Evolutionary conservation across 2,888 invertebrate genomes (phyloP).

Genomic region (Polydrusus pterygomalis): DNA sequence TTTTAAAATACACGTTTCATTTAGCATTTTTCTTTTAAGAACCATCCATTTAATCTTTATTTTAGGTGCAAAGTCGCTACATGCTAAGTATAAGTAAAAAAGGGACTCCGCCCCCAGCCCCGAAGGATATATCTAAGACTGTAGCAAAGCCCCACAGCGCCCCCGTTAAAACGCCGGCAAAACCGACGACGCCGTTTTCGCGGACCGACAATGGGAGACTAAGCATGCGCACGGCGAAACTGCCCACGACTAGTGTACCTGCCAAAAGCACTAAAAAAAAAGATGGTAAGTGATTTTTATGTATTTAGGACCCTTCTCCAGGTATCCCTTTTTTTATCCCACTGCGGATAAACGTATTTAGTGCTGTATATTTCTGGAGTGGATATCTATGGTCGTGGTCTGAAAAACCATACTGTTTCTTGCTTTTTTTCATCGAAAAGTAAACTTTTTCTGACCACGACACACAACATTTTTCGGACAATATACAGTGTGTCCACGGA

Average conservation of each 20-base stretch:
- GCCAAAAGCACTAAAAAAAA: slow-evolving; percentile 65
- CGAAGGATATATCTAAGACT: slow-evolving; percentile 39
- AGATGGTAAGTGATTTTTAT: slow-evolving; percentile 56
- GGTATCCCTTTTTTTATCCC: no score
- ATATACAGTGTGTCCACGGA: no score
- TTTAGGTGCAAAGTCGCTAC: slow-evolving; percentile 69
- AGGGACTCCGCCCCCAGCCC: slow-evolving; percentile 54
- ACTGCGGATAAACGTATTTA: no score
- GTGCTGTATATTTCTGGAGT: no score
- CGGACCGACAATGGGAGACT: slow-evolving; percentile 79
- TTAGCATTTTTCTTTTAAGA: no score
- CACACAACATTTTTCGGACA: no score
- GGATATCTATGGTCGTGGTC: no score
- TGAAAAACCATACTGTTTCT: no score
- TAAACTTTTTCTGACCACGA: no score
- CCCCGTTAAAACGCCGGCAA: slow-evolving; percentile 39
- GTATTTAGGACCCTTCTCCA: background rate
- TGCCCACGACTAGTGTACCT: slow-evolving; percentile 65
- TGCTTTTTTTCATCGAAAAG: no score
- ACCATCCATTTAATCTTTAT: background rate
- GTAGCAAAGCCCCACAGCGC: slow-evolving; percentile 27
- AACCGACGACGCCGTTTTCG: slow-evolving; percentile 70
- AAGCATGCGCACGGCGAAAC: slow-evolving; percentile 76
- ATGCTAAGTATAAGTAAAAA: slow-evolving; percentile 67
- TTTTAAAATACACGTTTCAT: no score